Percentiles rank a stretch among this genome's conserved stretches.
Evolutionary conservation across 2,113 vertebrate genomes (phyloP).

Genomic region (Rissa tridactyla): DNA sequence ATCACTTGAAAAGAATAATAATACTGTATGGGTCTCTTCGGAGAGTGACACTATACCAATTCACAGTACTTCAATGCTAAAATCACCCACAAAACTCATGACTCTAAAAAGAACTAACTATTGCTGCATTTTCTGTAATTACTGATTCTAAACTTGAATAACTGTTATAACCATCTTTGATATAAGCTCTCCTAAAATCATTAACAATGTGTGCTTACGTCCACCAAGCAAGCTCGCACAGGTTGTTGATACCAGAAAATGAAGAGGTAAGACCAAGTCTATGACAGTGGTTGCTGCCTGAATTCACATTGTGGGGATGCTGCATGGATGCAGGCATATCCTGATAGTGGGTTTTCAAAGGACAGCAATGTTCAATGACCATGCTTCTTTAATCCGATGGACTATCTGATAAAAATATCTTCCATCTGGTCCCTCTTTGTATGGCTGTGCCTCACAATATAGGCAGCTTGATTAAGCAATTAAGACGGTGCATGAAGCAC

Average conservation of each 20-base stretch:
- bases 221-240: background rate
- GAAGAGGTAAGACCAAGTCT: background rate
- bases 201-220: background rate
- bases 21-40: background rate
- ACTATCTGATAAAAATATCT: conserved; percentile 24
- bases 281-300: background rate
- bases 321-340: background rate
- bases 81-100: background rate
- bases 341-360: background rate
- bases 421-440: conserved; percentile 3
- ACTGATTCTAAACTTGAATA: background rate
- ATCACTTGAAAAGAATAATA: background rate
- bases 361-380: background rate
- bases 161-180: background rate
- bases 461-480: conserved; percentile 36
- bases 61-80: background rate
- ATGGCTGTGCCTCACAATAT: background rate
- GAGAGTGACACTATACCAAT: background rate
- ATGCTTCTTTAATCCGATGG: background rate
- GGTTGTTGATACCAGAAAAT: background rate
- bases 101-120: background rate
- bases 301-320: background rate
- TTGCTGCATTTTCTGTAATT: background rate
- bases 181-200: background rate
- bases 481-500: background rate